These are phyloP conservation scores for Eupeodes latifasciatus DNA, from an alignment of 2,888 invertebrate species.

Conservation along the genomic window DNA sequence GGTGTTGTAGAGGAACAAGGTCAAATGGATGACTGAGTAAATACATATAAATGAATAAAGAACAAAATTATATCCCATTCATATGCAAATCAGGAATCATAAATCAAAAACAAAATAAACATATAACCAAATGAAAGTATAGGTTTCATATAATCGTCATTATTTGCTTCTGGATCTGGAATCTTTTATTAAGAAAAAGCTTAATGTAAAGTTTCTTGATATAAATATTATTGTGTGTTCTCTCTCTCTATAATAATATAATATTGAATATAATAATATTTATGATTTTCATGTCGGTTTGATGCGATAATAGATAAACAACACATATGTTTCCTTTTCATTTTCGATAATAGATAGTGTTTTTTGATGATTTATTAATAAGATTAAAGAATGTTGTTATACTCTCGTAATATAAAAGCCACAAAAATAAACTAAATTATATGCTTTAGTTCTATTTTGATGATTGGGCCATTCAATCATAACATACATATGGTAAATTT, in stretches of 20 bases:
- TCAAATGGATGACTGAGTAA: slow-evolving; percentile 46
- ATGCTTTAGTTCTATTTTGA: neutral
- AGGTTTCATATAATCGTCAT: slow-evolving; percentile 9
- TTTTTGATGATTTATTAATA: slow-evolving; percentile 14
- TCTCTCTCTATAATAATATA: neutral
- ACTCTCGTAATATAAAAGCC: neutral
- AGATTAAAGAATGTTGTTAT: no score
- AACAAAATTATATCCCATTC: slow-evolving; percentile 50
- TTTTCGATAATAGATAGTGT: slow-evolving; percentile 7
- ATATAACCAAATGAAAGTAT: slow-evolving; percentile 7
- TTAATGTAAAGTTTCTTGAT: slow-evolving; percentile 3
- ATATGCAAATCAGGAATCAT: slow-evolving; percentile 64
- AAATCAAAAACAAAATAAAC: slow-evolving; percentile 49
- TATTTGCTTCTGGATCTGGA: slow-evolving; percentile 10
- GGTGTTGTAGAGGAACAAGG: slow-evolving; percentile 20
- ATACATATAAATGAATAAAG: slow-evolving; percentile 3
- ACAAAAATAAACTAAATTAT: neutral
- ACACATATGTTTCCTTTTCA: neutral
- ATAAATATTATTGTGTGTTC: neutral
- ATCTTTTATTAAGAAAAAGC: neutral
- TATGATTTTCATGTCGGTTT: slow-evolving; percentile 4
- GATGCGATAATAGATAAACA: slow-evolving; percentile 19
- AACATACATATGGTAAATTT: neutral
- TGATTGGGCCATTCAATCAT: slow-evolving; percentile 21
- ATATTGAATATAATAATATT: slow-evolving; percentile 7